Base-by-base conservation (phyloP, 2,888 invertebrate genomes). In the Cordilura impudica region DNA sequence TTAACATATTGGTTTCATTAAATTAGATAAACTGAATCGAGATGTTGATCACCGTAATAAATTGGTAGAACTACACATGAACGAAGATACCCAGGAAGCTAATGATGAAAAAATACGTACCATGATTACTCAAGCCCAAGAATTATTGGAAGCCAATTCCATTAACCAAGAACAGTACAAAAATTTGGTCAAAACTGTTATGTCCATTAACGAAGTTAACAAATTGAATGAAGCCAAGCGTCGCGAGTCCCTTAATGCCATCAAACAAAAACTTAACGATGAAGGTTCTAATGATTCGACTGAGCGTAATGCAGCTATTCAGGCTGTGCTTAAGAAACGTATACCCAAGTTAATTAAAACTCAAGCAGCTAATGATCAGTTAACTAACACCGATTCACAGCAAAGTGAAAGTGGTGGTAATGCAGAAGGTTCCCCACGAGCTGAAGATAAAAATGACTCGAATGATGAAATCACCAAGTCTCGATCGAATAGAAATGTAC, bases 51-150 rank as follows among this genome's bases (percentile, higher is more conserved):
- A 85, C 31, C 86, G 87, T 35, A 80, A 85, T 1, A 87, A 87
- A 78, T 75, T 88, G 51, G 63, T 83, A 2, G 90, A 89, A 19
- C 67, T 86, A 0, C 85, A 91, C 67, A 49, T 81, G 10, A 85
- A 82, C 16, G 91, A 92, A 77, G 92, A 92, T 75, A 90, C 91
- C 0, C 88, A 88, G 70, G 92, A 91, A 83, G 91, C 92, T 72
- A 91, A 92, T 81, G 92, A 94, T 81, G 92, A 92, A 76, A 94
- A 94, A 71, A 94, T 95, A 83, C 94, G 95, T 76, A 94, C 94
- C 51, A 95, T 96, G 75, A 93, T 96, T 87, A 92, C 93, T 8
- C 95, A 96, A 85, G 97, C 97, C 0, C 95, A 96, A 76, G 94
- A 95, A 84, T 93, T 95, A 84, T 92, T 94, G 78, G 93, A 93